These are phyloP conservation scores for Eurosta solidaginis DNA, from an alignment of 1,140 invertebrate genomes.

Conservation along the genomic window DNA sequence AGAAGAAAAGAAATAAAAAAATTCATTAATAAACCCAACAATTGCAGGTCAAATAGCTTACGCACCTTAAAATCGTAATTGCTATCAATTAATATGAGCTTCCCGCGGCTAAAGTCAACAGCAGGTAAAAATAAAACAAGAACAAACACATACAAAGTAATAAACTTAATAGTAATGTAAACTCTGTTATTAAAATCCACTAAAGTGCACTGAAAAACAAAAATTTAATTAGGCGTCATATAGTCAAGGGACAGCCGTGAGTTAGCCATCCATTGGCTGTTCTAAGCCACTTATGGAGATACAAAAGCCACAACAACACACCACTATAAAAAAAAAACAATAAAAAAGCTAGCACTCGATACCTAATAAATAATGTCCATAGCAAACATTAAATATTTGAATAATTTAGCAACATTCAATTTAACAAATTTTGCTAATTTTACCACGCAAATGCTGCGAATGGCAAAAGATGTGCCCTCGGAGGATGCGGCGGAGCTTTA, in stretches of 20 bases:
- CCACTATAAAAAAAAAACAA: no score
- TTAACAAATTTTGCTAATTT: slow-evolving; percentile 1
- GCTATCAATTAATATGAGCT: neutral
- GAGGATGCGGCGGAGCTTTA: neutral
- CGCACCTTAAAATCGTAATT: neutral
- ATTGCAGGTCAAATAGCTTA: neutral
- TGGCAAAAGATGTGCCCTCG: neutral
- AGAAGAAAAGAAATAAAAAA: no score
- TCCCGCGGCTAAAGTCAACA: neutral
- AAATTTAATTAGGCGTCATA: no score
- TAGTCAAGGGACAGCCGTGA: no score
- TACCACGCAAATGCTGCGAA: neutral
- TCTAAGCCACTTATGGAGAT: no score
- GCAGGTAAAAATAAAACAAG: neutral
- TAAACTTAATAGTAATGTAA: neutral
- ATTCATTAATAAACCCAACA: neutral
- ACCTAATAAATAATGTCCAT: no score
- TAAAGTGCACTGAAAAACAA: neutral
- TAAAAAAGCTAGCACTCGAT: no score
- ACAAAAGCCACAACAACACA: no score
- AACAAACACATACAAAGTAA: neutral
- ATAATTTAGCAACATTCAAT: neutral
- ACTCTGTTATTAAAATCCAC: neutral
- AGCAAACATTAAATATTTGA: neutral
- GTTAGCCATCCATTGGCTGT: no score